These are phyloP conservation scores for Eurytemora carolleeae DNA, from an alignment of 1,140 invertebrate species.

Conservation along the genomic window DNA sequence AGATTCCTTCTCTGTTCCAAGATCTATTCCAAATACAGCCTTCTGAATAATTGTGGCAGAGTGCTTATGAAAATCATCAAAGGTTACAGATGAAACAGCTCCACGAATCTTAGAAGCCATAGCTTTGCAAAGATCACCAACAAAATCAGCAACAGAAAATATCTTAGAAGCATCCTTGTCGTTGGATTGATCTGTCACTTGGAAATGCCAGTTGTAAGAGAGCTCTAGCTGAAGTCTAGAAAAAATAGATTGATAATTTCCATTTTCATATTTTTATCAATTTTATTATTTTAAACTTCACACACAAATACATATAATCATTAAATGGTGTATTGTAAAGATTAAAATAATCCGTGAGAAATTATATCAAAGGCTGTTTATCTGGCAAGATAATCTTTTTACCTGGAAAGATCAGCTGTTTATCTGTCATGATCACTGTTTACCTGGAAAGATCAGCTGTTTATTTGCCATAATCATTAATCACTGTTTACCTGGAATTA, in stretches of 20 bases:
- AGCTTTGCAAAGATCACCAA: conserved; percentile 34
- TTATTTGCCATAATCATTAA: too few species aligned
- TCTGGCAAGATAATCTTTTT: too few species aligned
- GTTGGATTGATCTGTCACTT: conserved; percentile 22
- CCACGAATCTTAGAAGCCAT: conserved; percentile 32
- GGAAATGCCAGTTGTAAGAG: conserved; percentile 35
- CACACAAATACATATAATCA: too few species aligned
- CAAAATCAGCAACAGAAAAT: conserved; percentile 34
- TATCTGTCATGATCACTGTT: too few species aligned
- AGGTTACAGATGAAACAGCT: conserved; percentile 30
- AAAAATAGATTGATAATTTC: background rate
- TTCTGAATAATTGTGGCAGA: conserved; percentile 31
- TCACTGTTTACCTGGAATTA: too few species aligned
- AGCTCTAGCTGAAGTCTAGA: conserved; percentile 28
- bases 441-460: too few species aligned
- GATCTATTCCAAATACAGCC: conserved; percentile 33
- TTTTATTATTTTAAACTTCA: too few species aligned
- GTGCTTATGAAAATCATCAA: conserved; percentile 35
- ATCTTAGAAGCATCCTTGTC: conserved; percentile 25
- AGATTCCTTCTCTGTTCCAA: conserved; percentile 25
- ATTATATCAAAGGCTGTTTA: too few species aligned
- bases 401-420: too few species aligned
- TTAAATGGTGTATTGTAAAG: too few species aligned
- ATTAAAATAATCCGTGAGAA: too few species aligned
- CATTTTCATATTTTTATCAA: too few species aligned